phyloP scores from a whole-genome alignment of 2,888 invertebrate genomes.

The Sarcophaga carnaria region DNA sequence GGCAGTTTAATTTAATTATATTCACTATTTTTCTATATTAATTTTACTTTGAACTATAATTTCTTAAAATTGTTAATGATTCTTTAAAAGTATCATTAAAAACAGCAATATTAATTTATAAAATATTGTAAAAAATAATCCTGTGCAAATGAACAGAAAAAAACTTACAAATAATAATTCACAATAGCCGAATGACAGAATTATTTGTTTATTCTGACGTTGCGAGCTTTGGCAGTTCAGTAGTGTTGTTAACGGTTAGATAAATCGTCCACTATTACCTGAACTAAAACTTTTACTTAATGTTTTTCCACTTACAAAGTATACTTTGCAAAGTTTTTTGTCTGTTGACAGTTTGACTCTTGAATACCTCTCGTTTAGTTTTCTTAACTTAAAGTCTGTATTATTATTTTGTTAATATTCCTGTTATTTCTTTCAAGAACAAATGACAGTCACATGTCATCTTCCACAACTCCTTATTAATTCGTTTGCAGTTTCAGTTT shows the following conservation, averaged over 20 bases:
- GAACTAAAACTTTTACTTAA: no score
- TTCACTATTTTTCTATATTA: conserved; percentile 4
- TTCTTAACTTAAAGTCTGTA: no score
- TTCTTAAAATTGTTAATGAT: neutral
- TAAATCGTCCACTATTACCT: no score
- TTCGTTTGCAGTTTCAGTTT: no score
- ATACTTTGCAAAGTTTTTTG: no score
- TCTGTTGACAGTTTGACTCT: no score
- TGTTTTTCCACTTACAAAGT: no score
- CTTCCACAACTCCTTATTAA: no score
- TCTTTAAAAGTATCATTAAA: conserved; percentile 38
- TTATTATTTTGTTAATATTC: no score
- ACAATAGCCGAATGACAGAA: conserved; percentile 51
- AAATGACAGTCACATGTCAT: no score
- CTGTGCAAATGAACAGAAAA: conserved; percentile 29
- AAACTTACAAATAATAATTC: conserved; percentile 34
- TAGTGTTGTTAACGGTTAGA: neutral
- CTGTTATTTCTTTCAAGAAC: no score
- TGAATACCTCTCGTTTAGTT: no score
- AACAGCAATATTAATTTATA: conserved; percentile 18
- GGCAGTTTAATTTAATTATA: neutral
- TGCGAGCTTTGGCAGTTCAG: neutral
- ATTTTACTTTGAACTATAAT: neutral
- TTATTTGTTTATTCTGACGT: conserved; percentile 39
- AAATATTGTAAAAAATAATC: conserved; percentile 28